Evolutionary conservation across 2,113 vertebrate genomes (phyloP), one percentile per base, ranked within the genome.

Genomic region (Excalfactoria chinensis): DNA sequence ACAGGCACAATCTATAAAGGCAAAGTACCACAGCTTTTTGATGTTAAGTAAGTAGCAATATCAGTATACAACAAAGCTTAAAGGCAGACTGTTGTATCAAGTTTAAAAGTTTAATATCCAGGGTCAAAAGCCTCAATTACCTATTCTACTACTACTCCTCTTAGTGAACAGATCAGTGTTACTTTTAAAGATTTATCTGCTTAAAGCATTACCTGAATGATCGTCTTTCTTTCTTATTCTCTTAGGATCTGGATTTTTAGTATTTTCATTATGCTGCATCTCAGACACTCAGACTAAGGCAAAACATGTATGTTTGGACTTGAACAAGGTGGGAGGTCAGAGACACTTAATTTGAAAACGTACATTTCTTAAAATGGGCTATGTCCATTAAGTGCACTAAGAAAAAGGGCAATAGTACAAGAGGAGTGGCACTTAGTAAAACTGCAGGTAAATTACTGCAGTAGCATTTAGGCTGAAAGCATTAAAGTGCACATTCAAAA

Each of bases 11-110:
- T 97, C 97, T 97, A 97, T 96, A 97, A 98, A 97, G 93, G 94
- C 93, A 95, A 97, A 97, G 94, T 89, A 97, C 93, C 83, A 94
- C 89, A 89, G 97, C 97, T 97, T 98, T 98, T 97, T 97, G 97
- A 97, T 97, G 96, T 98, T 96, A 96, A 97, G 85, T 95, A 97
- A 96, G 94, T 91, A 97, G 96, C 93, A 97, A 96, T 97, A 97
- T 96, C 95, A 97, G 95, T 86, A 95, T 89, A 97, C 96, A 96
- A 97, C 97, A 98, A 98, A 97, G 96, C 96, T 93, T 85, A 93
- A 69, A 94, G 88, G 86, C 94, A 97, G 94, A 94, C 94, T 90
- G 83, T 92, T 97, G 95, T 95, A 97, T 97, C 97, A 97, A 92
- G 95, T 97, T 98, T 97, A 97, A 96, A 97, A 97, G 96, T 96